Evolutionary conservation across 2,113 vertebrate species (phyloP).

Genomic region (Pomatorhinus ruficollis): DNA sequence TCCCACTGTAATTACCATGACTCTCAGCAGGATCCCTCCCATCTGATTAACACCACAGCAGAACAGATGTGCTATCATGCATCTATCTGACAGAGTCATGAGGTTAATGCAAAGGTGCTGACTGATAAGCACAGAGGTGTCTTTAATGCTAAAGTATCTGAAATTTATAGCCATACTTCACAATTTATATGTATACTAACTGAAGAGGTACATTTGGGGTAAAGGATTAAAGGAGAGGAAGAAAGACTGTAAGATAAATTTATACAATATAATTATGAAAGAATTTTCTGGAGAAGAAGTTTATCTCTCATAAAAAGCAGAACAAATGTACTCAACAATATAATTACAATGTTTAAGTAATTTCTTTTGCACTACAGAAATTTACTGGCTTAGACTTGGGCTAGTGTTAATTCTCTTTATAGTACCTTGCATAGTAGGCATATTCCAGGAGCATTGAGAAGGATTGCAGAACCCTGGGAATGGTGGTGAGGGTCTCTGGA

Average conservation of each 20-base stretch:
- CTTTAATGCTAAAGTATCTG: background rate
- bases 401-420: background rate
- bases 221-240: background rate
- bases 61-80: background rate
- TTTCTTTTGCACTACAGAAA: background rate
- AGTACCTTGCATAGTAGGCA: background rate
- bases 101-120: constrained; percentile 33
- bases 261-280: background rate
- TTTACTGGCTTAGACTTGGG: background rate
- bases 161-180: background rate
- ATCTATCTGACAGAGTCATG: constrained; percentile 22
- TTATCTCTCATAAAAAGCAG: background rate
- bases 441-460: background rate
- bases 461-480: background rate
- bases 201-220: background rate
- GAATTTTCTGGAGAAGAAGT: background rate
- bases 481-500: background rate
- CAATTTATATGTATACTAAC: background rate
- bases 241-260: background rate
- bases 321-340: background rate
- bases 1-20: constrained; percentile 63
- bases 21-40: constrained; percentile 58
- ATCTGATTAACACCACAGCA: constrained; percentile 66
- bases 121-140: constrained; percentile 5
- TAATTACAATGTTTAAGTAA: background rate